Evolutionary conservation across 2,888 invertebrate species (phyloP), one percentile per base, ranked within the genome.

Genomic region (Mycalesis mineus): DNA sequence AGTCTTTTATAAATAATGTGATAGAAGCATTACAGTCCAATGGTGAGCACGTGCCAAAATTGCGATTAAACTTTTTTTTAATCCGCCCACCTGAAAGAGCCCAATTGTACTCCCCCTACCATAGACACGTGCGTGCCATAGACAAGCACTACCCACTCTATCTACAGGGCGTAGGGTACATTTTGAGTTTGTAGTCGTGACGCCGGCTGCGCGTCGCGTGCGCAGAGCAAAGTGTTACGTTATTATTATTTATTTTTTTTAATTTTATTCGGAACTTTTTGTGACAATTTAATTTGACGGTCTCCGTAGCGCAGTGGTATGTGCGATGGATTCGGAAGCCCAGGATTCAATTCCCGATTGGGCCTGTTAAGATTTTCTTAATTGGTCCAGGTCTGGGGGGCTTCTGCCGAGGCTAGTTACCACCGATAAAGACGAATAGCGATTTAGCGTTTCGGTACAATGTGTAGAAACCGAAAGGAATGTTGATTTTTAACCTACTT

Each of bases 41-140:
- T 3, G 9, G 13, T 4, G 41, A 31, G 41, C 55, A 55, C 55
- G 55, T 55, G 45, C 54, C 47, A 28, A 40, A 14, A 14, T 15
- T 53, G n/a, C 29, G 15, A 37, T 47, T 11, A n/a, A 33, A n/a
- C 6, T 48, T 33, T 48, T 40, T 48, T 28, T 15, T 13, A 50
- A 50, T 36, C 54, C 49, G 28, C 50, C 55, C 56, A 57, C 57
- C 54, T 54, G 57, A 57, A 57, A 51, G 57, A 40, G 37, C 36
- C 33, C 58, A 45, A 57, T 62, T 60, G 57, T 62, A 51, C 62
- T 62, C 62, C 57, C 60, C 60, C 60, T 56, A 53, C 56, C 29
- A 50, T 45, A 55, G 57, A 52, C 58, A 61, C 61, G 61, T 47
- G 58, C 33, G 47, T 45, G 13, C 9, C 13, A 8, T 8, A 15